These are phyloP conservation scores for Virgularia gustaviana DNA, from an alignment of 92 coral and sea anemone species.

Conservation along the genomic window DNA sequence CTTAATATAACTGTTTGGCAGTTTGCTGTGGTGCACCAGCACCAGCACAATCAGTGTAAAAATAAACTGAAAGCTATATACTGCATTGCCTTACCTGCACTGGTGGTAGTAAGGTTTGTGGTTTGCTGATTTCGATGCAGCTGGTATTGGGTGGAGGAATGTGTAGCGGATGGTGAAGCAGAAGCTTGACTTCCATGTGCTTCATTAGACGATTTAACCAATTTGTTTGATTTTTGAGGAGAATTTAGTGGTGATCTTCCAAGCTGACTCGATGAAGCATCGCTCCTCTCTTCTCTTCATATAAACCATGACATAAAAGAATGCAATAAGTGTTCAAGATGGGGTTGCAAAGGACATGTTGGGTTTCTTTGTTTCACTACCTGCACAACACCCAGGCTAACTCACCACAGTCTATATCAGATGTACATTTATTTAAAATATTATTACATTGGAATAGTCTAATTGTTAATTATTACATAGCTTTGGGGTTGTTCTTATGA, in stretches of 20 bases:
- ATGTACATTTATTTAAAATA: too few relatives aligned
- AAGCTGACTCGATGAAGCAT: not conserved
- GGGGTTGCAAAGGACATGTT: too few relatives aligned
- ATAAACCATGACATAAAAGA: not conserved
- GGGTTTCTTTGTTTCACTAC: too few relatives aligned
- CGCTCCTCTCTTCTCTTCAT: constrained; percentile 24
- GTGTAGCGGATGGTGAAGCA: not conserved
- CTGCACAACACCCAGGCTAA: too few relatives aligned
- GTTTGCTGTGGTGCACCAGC: not conserved
- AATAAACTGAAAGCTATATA: not conserved
- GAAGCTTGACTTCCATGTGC: constrained; percentile 26
- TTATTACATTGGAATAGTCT: too few relatives aligned
- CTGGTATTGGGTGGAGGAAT: constrained; percentile 28
- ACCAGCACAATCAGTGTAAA: not conserved
- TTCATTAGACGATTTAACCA: constrained; percentile 6
- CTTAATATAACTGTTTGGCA: not conserved
- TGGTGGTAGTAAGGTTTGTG: not conserved
- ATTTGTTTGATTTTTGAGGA: constrained; percentile 22
- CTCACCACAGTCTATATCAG: too few relatives aligned
- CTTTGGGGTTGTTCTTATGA: too few relatives aligned
- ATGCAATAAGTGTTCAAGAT: too few relatives aligned
- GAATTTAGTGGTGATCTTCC: constrained; percentile 30
- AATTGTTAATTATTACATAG: too few relatives aligned
- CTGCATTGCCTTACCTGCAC: not conserved
- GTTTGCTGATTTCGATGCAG: not conserved